Base-by-base conservation (phyloP, 2,797 vertebrate genomes). In the Pseudochaenichthys georgianus region DNA sequence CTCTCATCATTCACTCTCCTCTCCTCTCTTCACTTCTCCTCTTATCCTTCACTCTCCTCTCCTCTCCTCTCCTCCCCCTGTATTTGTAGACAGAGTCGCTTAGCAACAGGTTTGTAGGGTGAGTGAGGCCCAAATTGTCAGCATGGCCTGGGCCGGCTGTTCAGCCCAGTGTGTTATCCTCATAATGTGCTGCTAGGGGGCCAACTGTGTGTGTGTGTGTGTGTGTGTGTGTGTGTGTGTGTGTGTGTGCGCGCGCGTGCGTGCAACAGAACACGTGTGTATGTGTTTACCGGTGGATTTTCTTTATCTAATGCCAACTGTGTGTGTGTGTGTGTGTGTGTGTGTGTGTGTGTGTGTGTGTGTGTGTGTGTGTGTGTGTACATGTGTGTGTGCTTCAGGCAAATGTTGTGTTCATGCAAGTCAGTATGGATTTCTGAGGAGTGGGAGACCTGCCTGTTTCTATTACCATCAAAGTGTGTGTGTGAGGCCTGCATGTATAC, bases 51-150 rank as follows among this genome's bases (percentile, higher is more conserved):
- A n/a, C n/a, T n/a, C n/a, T 21, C 52, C 21, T 21, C 52, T 23
- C 31, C 12, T 62, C 23, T 3, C 23, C 2, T 23, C 51, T 23
- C 21, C 41, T 54, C 21, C 31, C 55, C 23, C 46, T 64, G 64
- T 81, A 82, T 85, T 85, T 84, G 75, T 86, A 79, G 71, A 78
- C 79, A 80, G 81, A 82, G 94, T 94, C 87, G 87, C 93, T 87
- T 91, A 94, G 93, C 93, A 94, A 94, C 94, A 90, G 89, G 83
- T 92, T 90, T 79, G 82, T 83, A 66, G 75, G 78, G 80, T 79
- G 82, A 85, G 65, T 81, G 79, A 84, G 78, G 77, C 80, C 84
- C 83, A 90, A 89, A 90, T 82, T 82, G 77, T 77, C 45, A 47
- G 47, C 81, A 78, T 48, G 84, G 83, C 80, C 73, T 71, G 73